Conservation (phyloP, 2,888 invertebrate species). For the Diachrysia chrysitis region DNA sequence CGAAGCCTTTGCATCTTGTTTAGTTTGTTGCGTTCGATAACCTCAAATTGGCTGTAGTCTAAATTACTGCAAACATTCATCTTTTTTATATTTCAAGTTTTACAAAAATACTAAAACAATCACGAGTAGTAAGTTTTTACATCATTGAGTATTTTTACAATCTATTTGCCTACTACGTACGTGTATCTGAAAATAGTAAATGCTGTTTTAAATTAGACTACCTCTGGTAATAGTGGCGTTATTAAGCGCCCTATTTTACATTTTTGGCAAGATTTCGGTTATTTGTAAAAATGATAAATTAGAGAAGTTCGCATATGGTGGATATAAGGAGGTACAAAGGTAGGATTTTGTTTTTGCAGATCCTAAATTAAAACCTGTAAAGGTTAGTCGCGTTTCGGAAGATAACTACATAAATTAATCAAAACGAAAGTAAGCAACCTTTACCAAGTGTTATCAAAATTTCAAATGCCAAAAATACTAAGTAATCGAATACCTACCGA, state of each 20-base stretch:
- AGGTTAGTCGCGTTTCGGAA: background rate
- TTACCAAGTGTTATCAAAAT: no score
- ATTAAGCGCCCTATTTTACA: constrained; percentile 33
- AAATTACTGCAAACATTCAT: background rate
- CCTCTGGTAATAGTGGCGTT: constrained; percentile 18
- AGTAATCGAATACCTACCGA: no score
- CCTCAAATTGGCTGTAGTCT: constrained; percentile 29
- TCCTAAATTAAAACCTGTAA: no score
- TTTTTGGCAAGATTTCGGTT: constrained; percentile 19
- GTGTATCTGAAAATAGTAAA: constrained; percentile 26
- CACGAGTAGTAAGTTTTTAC: constrained; percentile 14
- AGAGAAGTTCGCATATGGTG: background rate
- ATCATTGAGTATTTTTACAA: constrained; percentile 24
- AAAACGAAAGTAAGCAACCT: no score
- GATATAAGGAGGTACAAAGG: no score
- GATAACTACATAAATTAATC: background rate
- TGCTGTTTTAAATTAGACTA: constrained; percentile 34
- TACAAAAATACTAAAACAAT: background rate
- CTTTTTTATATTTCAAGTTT: background rate
- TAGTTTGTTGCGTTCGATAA: constrained; percentile 57
- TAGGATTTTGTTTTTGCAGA: no score
- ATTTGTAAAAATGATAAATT: background rate
- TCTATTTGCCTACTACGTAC: constrained; percentile 14
- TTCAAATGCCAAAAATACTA: no score
- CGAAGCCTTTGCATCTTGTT: constrained; percentile 66